These are phyloP conservation scores for Leguminivora glycinivorella DNA, from an alignment of 1,140 invertebrate species.

Conservation along the genomic window DNA sequence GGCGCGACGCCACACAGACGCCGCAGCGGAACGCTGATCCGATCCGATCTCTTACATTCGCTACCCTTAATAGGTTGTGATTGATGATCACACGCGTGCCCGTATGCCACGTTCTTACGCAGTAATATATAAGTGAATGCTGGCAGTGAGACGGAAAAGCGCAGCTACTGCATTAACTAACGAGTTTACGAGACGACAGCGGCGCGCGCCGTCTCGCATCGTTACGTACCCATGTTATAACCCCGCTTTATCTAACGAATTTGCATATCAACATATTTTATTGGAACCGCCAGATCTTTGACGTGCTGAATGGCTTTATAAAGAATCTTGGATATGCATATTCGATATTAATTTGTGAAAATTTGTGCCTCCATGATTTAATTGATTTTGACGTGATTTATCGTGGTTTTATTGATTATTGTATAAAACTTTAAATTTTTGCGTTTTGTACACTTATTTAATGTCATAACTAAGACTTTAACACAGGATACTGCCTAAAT, in stretches of 20 bases:
- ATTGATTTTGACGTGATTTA: constrained; percentile 17
- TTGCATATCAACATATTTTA: constrained; percentile 64
- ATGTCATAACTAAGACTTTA: no score
- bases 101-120: no score
- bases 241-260: constrained; percentile 57
- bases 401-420: constrained; percentile 4
- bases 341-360: constrained; percentile 20
- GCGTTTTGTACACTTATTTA: no score
- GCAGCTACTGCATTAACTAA: constrained; percentile 39
- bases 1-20: no score
- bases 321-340: constrained; percentile 47
- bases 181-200: constrained; percentile 41
- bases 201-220: constrained; percentile 10
- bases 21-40: no score
- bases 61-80: no score
- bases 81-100: no score
- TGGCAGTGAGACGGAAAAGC: constrained; percentile 33
- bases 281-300: constrained; percentile 47
- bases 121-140: no score
- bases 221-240: constrained; percentile 25
- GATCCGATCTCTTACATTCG: no score
- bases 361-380: constrained; percentile 6
- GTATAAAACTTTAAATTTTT: no score
- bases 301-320: constrained; percentile 62
- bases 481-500: no score